phyloP scores from a whole-genome alignment of 2,797 vertebrate genomes.

The Bryconaethiops microstoma region DNA sequence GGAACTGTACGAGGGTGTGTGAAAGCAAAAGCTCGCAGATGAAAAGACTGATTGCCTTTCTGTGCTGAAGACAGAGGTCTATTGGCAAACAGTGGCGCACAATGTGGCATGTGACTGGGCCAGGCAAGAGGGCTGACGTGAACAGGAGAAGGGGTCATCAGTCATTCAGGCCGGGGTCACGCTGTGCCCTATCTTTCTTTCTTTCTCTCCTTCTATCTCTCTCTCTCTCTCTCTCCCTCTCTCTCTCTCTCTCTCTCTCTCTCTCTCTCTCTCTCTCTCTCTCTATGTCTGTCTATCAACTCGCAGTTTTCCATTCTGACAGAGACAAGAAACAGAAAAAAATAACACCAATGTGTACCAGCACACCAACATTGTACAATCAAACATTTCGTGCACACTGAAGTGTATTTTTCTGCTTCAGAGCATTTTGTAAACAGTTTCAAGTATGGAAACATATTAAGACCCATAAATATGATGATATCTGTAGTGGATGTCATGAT shows the following conservation, averaged over 20 bases:
- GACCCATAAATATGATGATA: too few relatives aligned
- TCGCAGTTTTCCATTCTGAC: conserved; percentile 27
- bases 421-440: not conserved
- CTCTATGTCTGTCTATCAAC: conserved; percentile 53
- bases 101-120: conserved; percentile 64
- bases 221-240: conserved; percentile 5
- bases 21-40: conserved; percentile 62
- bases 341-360: not conserved
- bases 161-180: conserved; percentile 67
- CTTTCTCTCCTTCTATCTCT: conserved; percentile 54
- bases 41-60: conserved; percentile 70
- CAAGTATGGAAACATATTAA: too few relatives aligned
- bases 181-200: conserved; percentile 58
- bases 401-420: not conserved
- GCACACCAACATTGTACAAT: conserved; percentile 2
- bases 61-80: conserved; percentile 58
- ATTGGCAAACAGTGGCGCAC: conserved; percentile 58
- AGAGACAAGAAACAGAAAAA: not conserved
- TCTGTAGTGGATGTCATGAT: too few relatives aligned
- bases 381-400: not conserved
- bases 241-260: conserved; percentile 55
- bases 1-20: conserved; percentile 64
- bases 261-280: conserved; percentile 7
- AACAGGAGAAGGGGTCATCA: conserved; percentile 70
- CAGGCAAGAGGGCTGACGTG: conserved; percentile 60